These are phyloP conservation scores for Stenolophus ochropezus DNA, from an alignment of 2,888 invertebrate species.

Conservation along the genomic window DNA sequence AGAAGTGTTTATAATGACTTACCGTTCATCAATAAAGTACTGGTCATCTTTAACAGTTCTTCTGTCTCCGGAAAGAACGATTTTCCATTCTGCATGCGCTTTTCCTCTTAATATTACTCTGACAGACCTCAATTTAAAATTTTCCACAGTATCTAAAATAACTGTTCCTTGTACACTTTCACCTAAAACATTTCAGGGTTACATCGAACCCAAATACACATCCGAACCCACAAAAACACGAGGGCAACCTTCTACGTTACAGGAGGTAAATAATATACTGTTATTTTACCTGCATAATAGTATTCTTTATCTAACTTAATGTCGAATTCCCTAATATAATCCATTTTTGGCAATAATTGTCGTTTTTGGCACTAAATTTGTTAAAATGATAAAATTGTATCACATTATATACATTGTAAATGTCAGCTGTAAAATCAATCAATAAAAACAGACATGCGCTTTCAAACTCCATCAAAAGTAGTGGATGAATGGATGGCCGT, in stretches of 20 bases:
- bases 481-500: too few species aligned
- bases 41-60: conserved; percentile 85
- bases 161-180: conserved; percentile 82
- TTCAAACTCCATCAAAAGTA: too few species aligned
- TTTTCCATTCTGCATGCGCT: conserved; percentile 86
- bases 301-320: conserved; percentile 84
- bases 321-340: conserved; percentile 86
- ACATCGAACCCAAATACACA: too few species aligned
- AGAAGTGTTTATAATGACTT: too few species aligned
- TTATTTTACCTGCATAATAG: conserved; percentile 86
- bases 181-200: too few species aligned
- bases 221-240: too few species aligned
- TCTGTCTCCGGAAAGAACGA: conserved; percentile 83
- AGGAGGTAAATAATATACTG: too few species aligned
- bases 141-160: conserved; percentile 82
- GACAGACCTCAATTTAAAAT: conserved; percentile 83
- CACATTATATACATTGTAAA: background rate
- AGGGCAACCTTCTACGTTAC: too few species aligned
- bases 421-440: background rate
- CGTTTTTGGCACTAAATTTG: conserved; percentile 35
- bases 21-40: conserved; percentile 84
- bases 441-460: background rate
- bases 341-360: conserved; percentile 74
- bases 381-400: background rate
- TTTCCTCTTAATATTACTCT: conserved; percentile 83